These are phyloP conservation scores for Brachyopa scutellaris DNA, from an alignment of 2,888 invertebrate genomes.

Conservation along the genomic window DNA sequence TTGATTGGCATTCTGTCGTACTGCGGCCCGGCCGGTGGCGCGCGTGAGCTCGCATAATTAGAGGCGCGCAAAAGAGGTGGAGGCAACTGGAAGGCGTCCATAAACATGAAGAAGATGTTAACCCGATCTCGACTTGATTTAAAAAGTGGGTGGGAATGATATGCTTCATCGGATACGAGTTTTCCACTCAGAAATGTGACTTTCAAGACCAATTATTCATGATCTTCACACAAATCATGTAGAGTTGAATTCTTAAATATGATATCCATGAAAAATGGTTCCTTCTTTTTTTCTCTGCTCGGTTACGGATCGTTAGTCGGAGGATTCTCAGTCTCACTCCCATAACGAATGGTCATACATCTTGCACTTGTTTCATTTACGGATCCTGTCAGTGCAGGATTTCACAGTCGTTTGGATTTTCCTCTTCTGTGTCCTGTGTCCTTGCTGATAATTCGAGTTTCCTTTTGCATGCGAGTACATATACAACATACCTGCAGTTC, in stretches of 20 bases:
- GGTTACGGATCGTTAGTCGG: slow-evolving; percentile 60
- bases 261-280: slow-evolving; percentile 64
- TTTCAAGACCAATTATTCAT: slow-evolving; percentile 14
- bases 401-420: slow-evolving; percentile 65
- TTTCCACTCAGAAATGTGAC: background rate
- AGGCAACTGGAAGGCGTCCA: slow-evolving; percentile 55
- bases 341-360: slow-evolving; percentile 70
- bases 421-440: slow-evolving; percentile 35
- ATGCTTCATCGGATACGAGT: slow-evolving; percentile 35
- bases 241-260: slow-evolving; percentile 44
- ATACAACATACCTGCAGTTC: slow-evolving; percentile 4
- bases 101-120: slow-evolving; percentile 60
- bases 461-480: slow-evolving; percentile 21
- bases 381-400: slow-evolving; percentile 65
- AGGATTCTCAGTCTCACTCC: slow-evolving; percentile 58
- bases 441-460: slow-evolving; percentile 58
- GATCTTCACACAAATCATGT: background rate
- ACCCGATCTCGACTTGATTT: slow-evolving; percentile 11
- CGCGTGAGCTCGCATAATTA: slow-evolving; percentile 55
- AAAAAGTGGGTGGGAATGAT: slow-evolving; percentile 56
- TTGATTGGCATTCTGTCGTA: slow-evolving; percentile 66
- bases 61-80: slow-evolving; percentile 62
- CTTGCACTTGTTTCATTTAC: slow-evolving; percentile 68
- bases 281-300: slow-evolving; percentile 22
- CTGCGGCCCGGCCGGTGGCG: background rate